Evolutionary conservation across 2,113 vertebrate species (phyloP).

Genomic region (Ictidomys tridecemlineatus): DNA sequence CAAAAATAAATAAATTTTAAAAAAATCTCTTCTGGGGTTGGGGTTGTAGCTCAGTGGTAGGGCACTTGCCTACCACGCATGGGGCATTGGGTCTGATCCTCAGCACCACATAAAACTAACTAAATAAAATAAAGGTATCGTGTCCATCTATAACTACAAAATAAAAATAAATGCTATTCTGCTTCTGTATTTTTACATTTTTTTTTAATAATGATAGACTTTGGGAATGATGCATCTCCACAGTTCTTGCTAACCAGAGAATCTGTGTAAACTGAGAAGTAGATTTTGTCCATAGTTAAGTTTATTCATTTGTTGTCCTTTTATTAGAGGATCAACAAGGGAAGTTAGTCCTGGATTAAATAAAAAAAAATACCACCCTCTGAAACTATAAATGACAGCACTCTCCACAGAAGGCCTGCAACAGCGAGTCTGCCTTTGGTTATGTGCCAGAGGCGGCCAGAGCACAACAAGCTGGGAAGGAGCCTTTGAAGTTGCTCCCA

Average conservation of each 20-base stretch:
- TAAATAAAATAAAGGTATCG: too few species aligned
- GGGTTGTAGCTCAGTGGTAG: too few species aligned
- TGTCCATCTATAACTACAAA: too few species aligned
- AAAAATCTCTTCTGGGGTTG: background rate
- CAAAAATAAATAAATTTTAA: too few species aligned
- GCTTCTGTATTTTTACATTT: background rate
- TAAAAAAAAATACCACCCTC: background rate
- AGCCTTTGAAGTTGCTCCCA: constrained; percentile 81
- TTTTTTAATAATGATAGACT: background rate
- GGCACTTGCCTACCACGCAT: too few species aligned
- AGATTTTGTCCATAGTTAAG: constrained; percentile 62
- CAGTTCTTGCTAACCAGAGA: constrained; percentile 48
- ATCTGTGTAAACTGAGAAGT: constrained; percentile 66
- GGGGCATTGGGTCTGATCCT: too few species aligned
- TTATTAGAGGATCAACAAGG: constrained; percentile 64
- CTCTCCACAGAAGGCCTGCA: constrained; percentile 71
- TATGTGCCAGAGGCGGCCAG: constrained; percentile 75
- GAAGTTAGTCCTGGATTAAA: constrained; percentile 28
- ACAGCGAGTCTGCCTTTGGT: constrained; percentile 76
- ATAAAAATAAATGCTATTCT: background rate
- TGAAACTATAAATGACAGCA: constrained; percentile 68
- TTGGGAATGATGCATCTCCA: background rate
- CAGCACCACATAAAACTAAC: too few species aligned
- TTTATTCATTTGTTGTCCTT: constrained; percentile 47
- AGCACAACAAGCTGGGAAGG: constrained; percentile 56